Conservation (phyloP, 2,888 invertebrate species). For the Lithophane ornitopus region DNA sequence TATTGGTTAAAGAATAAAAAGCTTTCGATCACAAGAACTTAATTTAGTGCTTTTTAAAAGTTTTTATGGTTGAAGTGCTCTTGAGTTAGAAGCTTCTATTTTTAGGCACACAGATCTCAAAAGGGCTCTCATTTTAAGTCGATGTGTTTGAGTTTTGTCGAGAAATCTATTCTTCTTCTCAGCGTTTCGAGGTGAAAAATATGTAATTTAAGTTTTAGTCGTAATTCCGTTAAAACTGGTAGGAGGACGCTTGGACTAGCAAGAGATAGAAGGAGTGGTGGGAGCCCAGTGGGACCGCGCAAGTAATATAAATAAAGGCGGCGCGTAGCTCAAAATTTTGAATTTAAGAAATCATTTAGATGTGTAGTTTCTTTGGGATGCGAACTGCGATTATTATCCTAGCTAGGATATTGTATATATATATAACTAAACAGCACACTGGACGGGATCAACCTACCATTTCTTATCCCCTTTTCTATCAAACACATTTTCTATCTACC, state of each 20-base stretch:
- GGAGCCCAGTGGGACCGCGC: too few relatives aligned
- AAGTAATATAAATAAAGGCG: too few relatives aligned
- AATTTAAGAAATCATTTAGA: background rate
- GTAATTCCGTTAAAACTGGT: too few relatives aligned
- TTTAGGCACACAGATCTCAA: background rate
- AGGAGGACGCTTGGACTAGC: too few relatives aligned
- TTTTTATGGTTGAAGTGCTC: constrained; percentile 40
- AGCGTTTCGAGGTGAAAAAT: background rate
- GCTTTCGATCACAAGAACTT: constrained; percentile 4
- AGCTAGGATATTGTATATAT: too few relatives aligned
- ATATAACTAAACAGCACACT: too few relatives aligned
- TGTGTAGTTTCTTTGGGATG: too few relatives aligned
- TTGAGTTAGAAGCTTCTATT: constrained; percentile 53
- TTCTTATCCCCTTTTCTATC: constrained; percentile 22
- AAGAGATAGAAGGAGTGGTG: too few relatives aligned
- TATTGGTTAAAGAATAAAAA: background rate
- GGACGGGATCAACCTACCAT: background rate
- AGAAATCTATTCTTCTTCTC: background rate
- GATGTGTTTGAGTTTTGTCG: background rate
- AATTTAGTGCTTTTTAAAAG: constrained; percentile 22
- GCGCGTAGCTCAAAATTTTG: background rate
- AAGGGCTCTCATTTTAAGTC: background rate
- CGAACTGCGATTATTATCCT: too few relatives aligned
- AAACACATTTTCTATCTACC: constrained; percentile 37
- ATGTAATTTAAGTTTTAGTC: background rate